These are phyloP conservation scores for Ephialtes manifestator DNA, from an alignment of 2,888 invertebrate genomes.

Conservation along the genomic window DNA sequence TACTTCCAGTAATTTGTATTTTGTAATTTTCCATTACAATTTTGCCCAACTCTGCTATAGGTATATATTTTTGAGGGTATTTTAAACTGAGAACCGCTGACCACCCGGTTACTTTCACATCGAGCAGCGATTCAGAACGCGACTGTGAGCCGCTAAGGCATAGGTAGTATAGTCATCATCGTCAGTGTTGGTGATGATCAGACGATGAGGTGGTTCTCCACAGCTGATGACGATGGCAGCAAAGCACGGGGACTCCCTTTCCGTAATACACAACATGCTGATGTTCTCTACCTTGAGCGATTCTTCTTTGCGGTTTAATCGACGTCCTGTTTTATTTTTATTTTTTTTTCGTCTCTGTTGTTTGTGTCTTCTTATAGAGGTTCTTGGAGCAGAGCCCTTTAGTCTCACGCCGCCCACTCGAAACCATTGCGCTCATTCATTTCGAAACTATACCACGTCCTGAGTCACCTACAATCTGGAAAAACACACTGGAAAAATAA, in stretches of 20 bases:
- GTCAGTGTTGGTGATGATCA: conserved; percentile 40
- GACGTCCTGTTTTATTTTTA: conserved; percentile 9
- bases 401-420: conserved; percentile 40
- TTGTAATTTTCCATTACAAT: no score
- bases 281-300: conserved; percentile 77
- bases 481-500: background rate
- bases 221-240: conserved; percentile 70
- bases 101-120: conserved; percentile 77
- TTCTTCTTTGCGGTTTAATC: background rate
- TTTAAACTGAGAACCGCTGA: conserved; percentile 78
- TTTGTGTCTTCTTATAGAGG: conserved; percentile 4
- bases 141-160: conserved; percentile 68
- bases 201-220: conserved; percentile 72
- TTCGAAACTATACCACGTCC: background rate
- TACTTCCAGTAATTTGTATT: no score
- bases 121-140: conserved; percentile 73
- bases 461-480: background rate
- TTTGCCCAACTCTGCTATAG: no score
- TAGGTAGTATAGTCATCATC: conserved; percentile 41
- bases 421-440: conserved; percentile 33
- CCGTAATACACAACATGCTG: conserved; percentile 72
- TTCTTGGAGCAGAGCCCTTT: conserved; percentile 10
- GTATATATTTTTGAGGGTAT: conserved; percentile 8
- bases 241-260: conserved; percentile 69
- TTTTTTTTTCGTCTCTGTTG: background rate